Evolutionary conservation across 2,113 vertebrate genomes (phyloP).

Genomic region (Psilopogon haemacephalus): DNA sequence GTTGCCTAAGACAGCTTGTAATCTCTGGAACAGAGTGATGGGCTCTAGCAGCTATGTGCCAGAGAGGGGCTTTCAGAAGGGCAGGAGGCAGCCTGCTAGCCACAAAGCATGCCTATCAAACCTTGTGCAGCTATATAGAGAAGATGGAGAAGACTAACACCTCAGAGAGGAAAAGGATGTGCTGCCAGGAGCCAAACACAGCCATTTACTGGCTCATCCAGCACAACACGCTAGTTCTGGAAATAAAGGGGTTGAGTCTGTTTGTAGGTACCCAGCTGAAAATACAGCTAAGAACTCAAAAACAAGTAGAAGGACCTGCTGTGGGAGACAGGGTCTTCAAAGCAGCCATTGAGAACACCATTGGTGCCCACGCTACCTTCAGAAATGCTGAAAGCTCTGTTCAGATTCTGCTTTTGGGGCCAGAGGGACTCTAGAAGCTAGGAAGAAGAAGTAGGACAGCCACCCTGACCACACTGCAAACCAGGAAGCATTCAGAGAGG

Average conservation of each 20-base stretch:
- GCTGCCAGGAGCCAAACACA: neutral
- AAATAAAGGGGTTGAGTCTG: neutral
- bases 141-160: neutral
- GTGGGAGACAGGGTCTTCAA: neutral
- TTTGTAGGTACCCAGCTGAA: neutral
- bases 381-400: neutral
- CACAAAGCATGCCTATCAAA: neutral
- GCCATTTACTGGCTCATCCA: neutral
- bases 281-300: neutral
- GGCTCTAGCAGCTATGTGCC: neutral
- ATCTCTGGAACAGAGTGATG: neutral
- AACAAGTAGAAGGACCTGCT: neutral
- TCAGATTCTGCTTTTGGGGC: neutral
- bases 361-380: rapidly evolving
- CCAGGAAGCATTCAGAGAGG: neutral
- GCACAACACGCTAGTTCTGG: neutral
- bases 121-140: neutral
- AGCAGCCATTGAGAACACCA: neutral
- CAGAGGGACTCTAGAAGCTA: neutral
- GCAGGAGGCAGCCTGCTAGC: neutral
- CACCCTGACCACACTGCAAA: neutral
- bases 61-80: neutral
- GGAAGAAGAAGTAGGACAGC: neutral
- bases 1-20: neutral
- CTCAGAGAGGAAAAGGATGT: neutral